Evolutionary conservation across 2,797 vertebrate genomes (phyloP), one percentile per base, ranked within the genome.

Genomic region (Aulostomus chinensis): DNA sequence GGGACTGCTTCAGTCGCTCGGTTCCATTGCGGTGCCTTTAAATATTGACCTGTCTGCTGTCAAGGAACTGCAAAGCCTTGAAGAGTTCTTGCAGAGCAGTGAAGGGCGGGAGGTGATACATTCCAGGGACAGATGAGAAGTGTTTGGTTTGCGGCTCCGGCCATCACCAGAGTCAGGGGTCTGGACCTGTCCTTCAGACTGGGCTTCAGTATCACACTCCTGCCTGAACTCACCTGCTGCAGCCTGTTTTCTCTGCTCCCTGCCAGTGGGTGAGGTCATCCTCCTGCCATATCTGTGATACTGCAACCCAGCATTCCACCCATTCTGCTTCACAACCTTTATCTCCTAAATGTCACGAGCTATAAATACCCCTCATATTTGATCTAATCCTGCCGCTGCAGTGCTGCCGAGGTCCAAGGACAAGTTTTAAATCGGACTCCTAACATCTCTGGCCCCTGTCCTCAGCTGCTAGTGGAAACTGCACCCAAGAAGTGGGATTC

Each of bases 281-380:
- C 62, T 68, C 14, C 63, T 9, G 24, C 56, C 53, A 37, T 60
- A 50, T 74, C 69, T 67, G 43, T 22, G 32, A 68, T 64, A 69
- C 42, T 61, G 47, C 63, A 55, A 28, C 59, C 67, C 58, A 42
- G 37, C 52, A 64, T 73, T 78, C 67, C 68, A 31, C 39, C 36
- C 68, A 43, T 64, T 73, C 39, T 49, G 35, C 63, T 46, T 4
- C 73, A 28, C 61, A 38, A 52, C 62, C 50, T 77, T 84, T 81
- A 81, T 84, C 81, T 85, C 59, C 33, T 48, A 71, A 78, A 84
- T 82, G 75, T 81, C 81, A 69, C 5, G 0, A 13, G 50, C 80
- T 87, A 83, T 83, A 86, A 84, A 83, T 85, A 83, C 49, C 26
- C 46, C 58, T 82, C 66, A 73, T 76, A 67, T 83, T 69, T 68